phyloP scores from a whole-genome alignment of 1,140 invertebrate species.

The Coelopa frigida region DNA sequence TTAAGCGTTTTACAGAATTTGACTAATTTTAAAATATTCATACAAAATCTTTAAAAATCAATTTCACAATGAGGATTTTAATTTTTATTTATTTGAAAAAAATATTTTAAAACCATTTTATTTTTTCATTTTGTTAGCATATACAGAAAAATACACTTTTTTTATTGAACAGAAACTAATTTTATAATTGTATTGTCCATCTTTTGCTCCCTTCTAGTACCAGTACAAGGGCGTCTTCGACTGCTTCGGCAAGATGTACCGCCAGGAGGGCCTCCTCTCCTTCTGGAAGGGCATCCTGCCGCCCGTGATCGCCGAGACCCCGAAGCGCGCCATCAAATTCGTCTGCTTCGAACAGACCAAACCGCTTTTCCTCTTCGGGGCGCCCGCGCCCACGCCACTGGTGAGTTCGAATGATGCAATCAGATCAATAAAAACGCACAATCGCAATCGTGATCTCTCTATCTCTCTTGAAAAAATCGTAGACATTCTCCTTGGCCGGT shows the following conservation, averaged over 20 bases:
- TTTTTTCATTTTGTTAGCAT: too few relatives aligned
- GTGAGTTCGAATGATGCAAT: constrained; percentile 52
- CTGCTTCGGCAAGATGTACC: constrained; percentile 83
- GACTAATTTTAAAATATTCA: too few relatives aligned
- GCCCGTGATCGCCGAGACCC: constrained; percentile 88
- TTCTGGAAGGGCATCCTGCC: constrained; percentile 91
- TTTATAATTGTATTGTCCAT: too few relatives aligned
- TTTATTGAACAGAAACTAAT: too few relatives aligned
- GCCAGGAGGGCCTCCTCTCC: constrained; percentile 68
- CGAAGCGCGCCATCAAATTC: constrained; percentile 90
- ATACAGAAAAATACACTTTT: too few relatives aligned
- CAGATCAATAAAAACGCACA: background rate
- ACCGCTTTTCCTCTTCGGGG: constrained; percentile 70
- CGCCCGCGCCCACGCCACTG: constrained; percentile 61
- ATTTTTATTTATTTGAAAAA: too few relatives aligned
- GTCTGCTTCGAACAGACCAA: constrained; percentile 91
- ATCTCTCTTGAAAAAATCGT: background rate
- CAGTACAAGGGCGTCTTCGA: constrained; percentile 75
- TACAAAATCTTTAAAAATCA: too few relatives aligned
- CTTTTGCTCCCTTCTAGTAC: constrained; percentile 15
- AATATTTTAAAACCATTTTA: too few relatives aligned
- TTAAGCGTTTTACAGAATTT: too few relatives aligned
- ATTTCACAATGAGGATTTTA: too few relatives aligned
- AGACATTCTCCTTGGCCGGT: constrained; percentile 83
- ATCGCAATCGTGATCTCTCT: background rate